These are phyloP conservation scores for Lethenteron camtschaticum DNA, from an alignment of 2,113 vertebrate genomes.

Conservation along the genomic window DNA sequence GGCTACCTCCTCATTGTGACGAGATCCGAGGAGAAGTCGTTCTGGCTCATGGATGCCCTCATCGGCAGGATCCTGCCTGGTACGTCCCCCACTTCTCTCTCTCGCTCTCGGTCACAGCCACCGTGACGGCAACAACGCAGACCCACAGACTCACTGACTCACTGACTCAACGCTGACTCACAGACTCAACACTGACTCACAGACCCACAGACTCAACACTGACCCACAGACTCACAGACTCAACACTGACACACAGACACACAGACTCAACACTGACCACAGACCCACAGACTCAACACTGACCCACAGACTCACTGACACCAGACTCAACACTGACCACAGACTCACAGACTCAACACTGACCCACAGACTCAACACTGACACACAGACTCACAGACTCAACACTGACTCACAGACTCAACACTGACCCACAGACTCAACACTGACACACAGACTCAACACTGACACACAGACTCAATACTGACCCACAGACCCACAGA, in stretches of 20 bases:
- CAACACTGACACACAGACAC: no score
- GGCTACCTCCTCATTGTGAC: slow-evolving; percentile 77
- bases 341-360: no score
- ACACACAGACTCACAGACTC: no score
- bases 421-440: no score
- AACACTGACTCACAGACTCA: no score
- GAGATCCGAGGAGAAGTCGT: slow-evolving; percentile 66
- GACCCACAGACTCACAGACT: no score
- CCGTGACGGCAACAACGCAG: not conserved
- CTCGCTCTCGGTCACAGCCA: not conserved
- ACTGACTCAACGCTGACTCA: not conserved
- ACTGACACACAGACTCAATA: no score
- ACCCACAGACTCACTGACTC: not conserved
- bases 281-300: not conserved
- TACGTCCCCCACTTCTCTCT: slow-evolving; percentile 16
- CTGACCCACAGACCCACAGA: no score
- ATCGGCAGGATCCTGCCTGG: slow-evolving; percentile 65
- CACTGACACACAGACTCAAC: no score
- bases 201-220: not conserved
- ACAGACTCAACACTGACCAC: not conserved
- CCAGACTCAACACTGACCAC: no score
- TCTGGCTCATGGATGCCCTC: slow-evolving; percentile 78
- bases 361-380: no score
- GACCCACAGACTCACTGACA: not conserved
- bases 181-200: not conserved